A percentile compares a stretch with the other conserved stretches of the same genome.
Evolutionary conservation across 2,113 vertebrate species (phyloP).

Genomic region (Cavia aperea): DNA sequence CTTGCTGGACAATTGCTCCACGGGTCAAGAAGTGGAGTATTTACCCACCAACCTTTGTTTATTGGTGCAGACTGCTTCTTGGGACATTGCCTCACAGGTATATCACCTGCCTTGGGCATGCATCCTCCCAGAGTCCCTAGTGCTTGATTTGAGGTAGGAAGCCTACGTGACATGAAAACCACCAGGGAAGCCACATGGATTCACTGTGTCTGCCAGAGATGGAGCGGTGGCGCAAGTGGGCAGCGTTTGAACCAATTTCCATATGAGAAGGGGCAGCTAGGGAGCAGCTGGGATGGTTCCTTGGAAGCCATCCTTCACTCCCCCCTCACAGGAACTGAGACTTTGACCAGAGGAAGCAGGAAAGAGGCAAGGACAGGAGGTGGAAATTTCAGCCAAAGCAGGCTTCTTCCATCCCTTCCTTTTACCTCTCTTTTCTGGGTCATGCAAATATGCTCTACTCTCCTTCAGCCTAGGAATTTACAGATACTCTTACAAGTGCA

Average conservation of each 20-base stretch:
- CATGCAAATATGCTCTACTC: neutral
- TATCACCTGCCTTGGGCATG: neutral
- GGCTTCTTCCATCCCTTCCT: neutral
- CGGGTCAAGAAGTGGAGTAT: neutral
- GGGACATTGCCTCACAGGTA: neutral
- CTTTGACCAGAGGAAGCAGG: neutral
- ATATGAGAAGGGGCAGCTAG: rapidly evolving
- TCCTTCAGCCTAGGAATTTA: neutral
- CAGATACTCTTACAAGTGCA: neutral
- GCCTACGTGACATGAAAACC: neutral
- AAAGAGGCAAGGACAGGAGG: rapidly evolving
- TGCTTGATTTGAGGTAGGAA: neutral
- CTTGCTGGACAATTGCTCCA: neutral
- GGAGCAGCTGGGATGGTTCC: neutral
- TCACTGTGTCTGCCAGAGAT: rapidly evolving
- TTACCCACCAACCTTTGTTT: neutral
- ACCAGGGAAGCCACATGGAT: neutral
- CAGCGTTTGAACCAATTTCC: neutral
- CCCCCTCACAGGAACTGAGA: neutral
- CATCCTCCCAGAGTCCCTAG: neutral
- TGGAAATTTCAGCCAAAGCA: neutral
- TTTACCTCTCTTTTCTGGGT: neutral
- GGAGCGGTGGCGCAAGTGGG: rapidly evolving
- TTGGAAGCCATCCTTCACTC: neutral
- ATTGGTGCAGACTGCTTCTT: neutral